Conservation (phyloP, 92 coral and sea anemone species). For the Bergia sp. region DNA sequence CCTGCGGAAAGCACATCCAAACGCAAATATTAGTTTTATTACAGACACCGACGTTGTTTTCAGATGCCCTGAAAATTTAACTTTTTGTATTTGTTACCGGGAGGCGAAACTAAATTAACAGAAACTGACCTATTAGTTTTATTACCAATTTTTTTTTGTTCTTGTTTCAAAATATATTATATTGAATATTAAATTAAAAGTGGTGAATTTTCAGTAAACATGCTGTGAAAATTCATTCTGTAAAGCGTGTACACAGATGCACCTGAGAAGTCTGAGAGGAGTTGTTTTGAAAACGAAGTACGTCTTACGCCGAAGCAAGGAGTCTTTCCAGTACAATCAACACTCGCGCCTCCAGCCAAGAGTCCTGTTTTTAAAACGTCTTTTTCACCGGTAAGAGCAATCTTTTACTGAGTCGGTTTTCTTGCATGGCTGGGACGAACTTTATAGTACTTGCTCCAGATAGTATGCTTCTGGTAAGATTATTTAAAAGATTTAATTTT, state of each 20-base stretch:
- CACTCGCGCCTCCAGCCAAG: background rate
- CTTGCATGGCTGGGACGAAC: too few relatives aligned
- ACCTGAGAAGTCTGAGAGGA: background rate
- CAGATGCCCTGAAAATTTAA: background rate
- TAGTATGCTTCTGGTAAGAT: background rate
- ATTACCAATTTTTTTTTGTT: background rate
- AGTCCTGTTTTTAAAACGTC: background rate
- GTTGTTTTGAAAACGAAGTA: background rate
- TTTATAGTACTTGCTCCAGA: too few relatives aligned
- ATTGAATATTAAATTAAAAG: background rate
- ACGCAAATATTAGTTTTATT: background rate
- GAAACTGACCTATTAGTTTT: background rate
- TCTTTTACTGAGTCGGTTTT: too few relatives aligned
- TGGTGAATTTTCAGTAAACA: background rate
- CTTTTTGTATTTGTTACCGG: background rate
- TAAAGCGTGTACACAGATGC: background rate
- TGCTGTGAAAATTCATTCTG: background rate
- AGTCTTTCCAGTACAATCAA: too few relatives aligned
- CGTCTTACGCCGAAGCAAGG: background rate
- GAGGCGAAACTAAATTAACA: background rate
- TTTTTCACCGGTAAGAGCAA: background rate
- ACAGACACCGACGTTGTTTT: background rate
- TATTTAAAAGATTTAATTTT: background rate
- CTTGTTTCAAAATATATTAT: too few relatives aligned
- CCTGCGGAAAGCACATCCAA: background rate